Conservation (phyloP, 2,113 vertebrate genomes). For the Morone saxatilis region DNA sequence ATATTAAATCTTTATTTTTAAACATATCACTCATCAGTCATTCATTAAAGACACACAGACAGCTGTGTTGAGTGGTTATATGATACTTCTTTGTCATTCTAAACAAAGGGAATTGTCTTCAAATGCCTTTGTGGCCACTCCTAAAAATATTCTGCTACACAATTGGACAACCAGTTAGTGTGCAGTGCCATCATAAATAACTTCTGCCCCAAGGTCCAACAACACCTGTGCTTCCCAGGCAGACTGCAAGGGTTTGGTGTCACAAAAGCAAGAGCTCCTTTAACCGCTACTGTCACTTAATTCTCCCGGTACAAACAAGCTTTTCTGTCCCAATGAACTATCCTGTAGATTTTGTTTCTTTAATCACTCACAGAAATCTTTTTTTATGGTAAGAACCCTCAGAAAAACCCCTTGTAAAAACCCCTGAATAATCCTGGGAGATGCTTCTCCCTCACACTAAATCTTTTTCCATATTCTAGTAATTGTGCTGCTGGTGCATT, state of each 20-base stretch:
- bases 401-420: neutral
- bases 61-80: slow-evolving; percentile 18
- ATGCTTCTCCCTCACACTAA: neutral
- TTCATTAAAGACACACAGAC: neutral
- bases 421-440: neutral
- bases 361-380: neutral
- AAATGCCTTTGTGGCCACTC: neutral
- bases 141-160: slow-evolving; percentile 47
- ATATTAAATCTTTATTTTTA: slow-evolving; percentile 11
- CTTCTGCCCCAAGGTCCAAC: neutral
- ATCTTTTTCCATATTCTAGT: neutral
- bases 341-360: neutral
- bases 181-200: slow-evolving; percentile 43
- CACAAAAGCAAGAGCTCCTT: slow-evolving; percentile 21
- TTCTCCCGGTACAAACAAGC: neutral
- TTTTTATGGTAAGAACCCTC: neutral
- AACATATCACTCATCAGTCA: neutral
- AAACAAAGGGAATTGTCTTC: slow-evolving; percentile 26
- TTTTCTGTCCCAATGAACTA: neutral
- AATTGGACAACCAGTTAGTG: slow-evolving; percentile 27
- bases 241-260: neutral
- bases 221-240: slow-evolving; percentile 31
- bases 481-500: neutral
- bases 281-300: slow-evolving; percentile 16
- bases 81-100: slow-evolving; percentile 17